These are phyloP conservation scores for Galemys pyrenaicus DNA, from an alignment of 2,113 vertebrate species.

Conservation along the genomic window DNA sequence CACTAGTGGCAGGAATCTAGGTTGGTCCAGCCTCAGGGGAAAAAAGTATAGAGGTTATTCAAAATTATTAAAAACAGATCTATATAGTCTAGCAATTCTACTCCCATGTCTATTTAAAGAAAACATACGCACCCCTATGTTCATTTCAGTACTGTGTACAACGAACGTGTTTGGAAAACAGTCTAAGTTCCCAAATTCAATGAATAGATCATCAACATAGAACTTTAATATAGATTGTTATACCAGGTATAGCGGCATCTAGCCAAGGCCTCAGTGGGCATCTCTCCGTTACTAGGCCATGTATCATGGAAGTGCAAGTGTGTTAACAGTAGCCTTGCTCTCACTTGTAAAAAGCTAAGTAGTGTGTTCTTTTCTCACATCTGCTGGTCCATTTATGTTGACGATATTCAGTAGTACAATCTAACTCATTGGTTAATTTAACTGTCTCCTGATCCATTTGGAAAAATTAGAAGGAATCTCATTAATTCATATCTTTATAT, in stretches of 20 bases:
- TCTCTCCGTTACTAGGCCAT: neutral
- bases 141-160: no score
- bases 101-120: no score
- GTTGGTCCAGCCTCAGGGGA: no score
- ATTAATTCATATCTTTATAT: neutral
- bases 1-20: no score
- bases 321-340: neutral
- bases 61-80: no score
- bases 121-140: no score
- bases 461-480: neutral
- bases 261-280: neutral
- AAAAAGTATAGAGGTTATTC: no score
- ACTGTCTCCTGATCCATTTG: neutral
- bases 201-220: no score
- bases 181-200: no score
- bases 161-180: no score
- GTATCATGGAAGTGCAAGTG: accelerated
- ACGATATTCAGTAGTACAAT: neutral
- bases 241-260: neutral
- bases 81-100: no score
- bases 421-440: slow-evolving; percentile 1
- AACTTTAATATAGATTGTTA: neutral
- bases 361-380: neutral
- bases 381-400: neutral
- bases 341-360: neutral